Conservation (phyloP, 2,888 invertebrate species). For the Eudemis profundana region DNA sequence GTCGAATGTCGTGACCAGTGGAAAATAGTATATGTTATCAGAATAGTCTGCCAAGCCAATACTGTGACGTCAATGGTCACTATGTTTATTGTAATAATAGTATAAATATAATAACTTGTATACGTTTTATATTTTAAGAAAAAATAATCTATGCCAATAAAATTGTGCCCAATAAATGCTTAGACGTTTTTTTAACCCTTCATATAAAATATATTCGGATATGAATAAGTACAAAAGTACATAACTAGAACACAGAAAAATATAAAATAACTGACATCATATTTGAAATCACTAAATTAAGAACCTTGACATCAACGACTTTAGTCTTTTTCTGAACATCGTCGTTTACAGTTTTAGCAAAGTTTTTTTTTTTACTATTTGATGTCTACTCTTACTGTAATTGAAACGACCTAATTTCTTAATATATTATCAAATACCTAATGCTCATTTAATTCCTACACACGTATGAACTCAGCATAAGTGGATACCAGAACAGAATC, state of each 20-base stretch:
- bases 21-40: constrained; percentile 10
- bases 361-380: too few relatives aligned
- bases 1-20: constrained; percentile 21
- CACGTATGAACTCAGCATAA: constrained; percentile 7
- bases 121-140: neutral
- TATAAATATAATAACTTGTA: neutral
- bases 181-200: neutral
- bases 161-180: neutral
- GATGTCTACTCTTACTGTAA: too few relatives aligned
- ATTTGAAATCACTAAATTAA: too few relatives aligned
- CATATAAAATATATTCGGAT: neutral
- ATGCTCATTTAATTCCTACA: constrained; percentile 6
- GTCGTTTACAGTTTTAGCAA: too few relatives aligned
- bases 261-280: too few relatives aligned
- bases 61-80: neutral
- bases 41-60: constrained; percentile 1
- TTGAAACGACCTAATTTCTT: too few relatives aligned
- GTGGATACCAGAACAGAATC: constrained; percentile 51
- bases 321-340: too few relatives aligned
- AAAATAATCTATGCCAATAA: neutral
- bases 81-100: neutral
- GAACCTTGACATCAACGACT: too few relatives aligned
- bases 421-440: too few relatives aligned
- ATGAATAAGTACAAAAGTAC: too few relatives aligned
- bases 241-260: too few relatives aligned